These are phyloP conservation scores for Schlechtendalia chinensis DNA, from an alignment of 1,140 invertebrate species.

Conservation along the genomic window DNA sequence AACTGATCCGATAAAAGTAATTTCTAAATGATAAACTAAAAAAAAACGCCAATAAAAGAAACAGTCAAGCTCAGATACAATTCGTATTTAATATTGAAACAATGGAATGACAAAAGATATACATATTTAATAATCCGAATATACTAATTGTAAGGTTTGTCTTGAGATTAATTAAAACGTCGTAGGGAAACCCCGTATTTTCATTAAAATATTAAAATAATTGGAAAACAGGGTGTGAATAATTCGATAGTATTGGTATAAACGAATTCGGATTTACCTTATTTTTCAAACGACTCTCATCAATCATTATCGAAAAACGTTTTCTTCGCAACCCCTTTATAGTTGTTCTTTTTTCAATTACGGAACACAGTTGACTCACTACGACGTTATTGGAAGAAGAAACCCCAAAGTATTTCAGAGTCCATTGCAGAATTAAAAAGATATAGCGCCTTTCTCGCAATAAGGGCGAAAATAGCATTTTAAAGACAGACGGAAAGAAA, in stretches of 20 bases:
- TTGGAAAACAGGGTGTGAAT: neutral
- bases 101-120: too few species aligned
- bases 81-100: too few species aligned
- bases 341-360: neutral
- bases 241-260: neutral
- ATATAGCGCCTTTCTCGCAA: conserved; percentile 1
- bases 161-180: neutral
- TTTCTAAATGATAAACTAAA: too few species aligned
- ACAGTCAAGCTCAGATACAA: too few species aligned
- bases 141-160: neutral
- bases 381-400: neutral
- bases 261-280: neutral
- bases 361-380: neutral
- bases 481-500: conserved; percentile 1
- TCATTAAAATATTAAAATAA: neutral
- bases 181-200: too few species aligned
- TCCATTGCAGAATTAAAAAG: conserved; percentile 18
- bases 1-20: too few species aligned
- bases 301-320: conserved; percentile 18
- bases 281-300: conserved; percentile 6
- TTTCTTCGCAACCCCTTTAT: neutral
- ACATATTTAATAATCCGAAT: neutral
- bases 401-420: neutral
- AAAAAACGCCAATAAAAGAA: too few species aligned
- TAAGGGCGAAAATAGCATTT: neutral